Percentiles rank a stretch among this genome's conserved stretches.
Evolutionary conservation across 2,797 vertebrate species (phyloP).

Genomic region (Nyctalus aviator): DNA sequence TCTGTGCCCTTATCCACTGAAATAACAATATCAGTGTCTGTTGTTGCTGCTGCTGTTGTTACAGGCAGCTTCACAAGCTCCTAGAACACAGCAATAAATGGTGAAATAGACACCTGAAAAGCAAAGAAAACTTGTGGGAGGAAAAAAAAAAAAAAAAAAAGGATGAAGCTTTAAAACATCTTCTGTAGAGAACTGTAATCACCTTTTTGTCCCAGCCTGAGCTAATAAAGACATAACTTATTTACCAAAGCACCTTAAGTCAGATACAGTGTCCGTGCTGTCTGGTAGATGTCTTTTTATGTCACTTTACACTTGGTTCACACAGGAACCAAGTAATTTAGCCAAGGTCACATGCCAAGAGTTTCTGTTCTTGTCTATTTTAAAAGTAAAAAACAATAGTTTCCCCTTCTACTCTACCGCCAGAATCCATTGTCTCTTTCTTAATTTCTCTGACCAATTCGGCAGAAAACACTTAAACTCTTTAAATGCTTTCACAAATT

Average conservation of each 20-base stretch:
- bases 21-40: conserved; percentile 66
- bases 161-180: conserved; percentile 60
- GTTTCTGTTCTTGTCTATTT: conserved; percentile 71
- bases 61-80: conserved; percentile 54
- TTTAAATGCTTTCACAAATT: conserved; percentile 54
- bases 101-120: conserved; percentile 63
- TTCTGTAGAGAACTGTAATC: conserved; percentile 55
- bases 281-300: conserved; percentile 46
- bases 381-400: conserved; percentile 58
- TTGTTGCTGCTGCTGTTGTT: conserved; percentile 41
- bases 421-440: conserved; percentile 20
- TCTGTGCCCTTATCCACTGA: conserved; percentile 55
- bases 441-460: conserved; percentile 43
- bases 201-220: conserved; percentile 61
- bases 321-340: conserved; percentile 65
- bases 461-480: conserved; percentile 44
- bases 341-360: conserved; percentile 68
- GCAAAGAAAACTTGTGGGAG: conserved; percentile 60
- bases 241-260: conserved; percentile 64
- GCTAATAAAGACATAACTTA: conserved; percentile 61
- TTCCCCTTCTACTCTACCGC: background rate
- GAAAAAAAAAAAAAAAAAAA: conserved; percentile 50
- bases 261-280: conserved; percentile 29
- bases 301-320: conserved; percentile 59
- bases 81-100: conserved; percentile 66